Evolutionary conservation across 2,797 vertebrate genomes (phyloP), one percentile per base, ranked within the genome.

Genomic region (Calcarius lapponicus): DNA sequence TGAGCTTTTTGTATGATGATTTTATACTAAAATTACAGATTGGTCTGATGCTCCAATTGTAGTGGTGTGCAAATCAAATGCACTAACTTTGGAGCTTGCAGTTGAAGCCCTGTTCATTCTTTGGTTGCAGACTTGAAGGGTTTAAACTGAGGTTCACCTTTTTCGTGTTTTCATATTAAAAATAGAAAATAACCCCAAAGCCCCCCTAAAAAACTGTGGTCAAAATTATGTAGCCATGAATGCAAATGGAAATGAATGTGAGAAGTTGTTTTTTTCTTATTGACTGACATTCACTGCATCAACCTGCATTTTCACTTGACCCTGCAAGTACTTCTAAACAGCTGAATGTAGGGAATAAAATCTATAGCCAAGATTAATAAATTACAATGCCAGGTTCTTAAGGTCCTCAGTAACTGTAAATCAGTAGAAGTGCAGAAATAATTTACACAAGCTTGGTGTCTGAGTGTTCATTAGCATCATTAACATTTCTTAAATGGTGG

Each of bases 401-500:
- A 72, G 48, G 85, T 86, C 66, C 71, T 92, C 20, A 19, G 38
- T 51, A 90, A 64, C 56, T 56, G 58, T 88, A 95, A 92, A 93
- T 96, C 88, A 88, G 70, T n/a, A 61, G 24, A 90, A 76, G 26
- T 86, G 40, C 54, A 95, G 76, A 86, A 92, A 94, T 92, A 93
- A 86, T 95, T 96, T 93, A 83, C 42, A 69, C 57, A 90, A 85
- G 21, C 61, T 88, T 13, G 16, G 14, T 58, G 10, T 73, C 88
- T 96, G 92, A 94, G 34, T 76, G 70, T 83, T 91, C 95, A 84
- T 91, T 94, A 86, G 24, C 58, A 86, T 93, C 76, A 61, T 92
- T 93, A 96, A 73, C 73, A 75, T 91, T 94, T 94, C 91, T 92
- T 92, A 92, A 79, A 65, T 90, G 32, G 36, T 54, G 57, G 81